Evolutionary conservation across 2,888 invertebrate species (phyloP).

Genomic region (Argynnis bischoffii): DNA sequence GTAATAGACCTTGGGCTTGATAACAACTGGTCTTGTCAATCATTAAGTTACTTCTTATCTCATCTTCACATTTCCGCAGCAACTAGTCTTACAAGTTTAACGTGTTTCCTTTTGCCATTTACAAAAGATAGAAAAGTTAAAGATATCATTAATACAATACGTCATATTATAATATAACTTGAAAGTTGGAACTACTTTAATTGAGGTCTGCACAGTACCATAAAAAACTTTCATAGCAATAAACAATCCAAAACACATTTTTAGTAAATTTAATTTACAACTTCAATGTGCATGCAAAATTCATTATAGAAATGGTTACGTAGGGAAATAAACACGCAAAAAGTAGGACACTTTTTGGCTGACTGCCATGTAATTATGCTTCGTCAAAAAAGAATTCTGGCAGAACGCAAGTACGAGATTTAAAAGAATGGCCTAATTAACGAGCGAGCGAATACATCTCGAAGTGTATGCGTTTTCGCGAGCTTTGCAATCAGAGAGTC

Average conservation of each 20-base stretch:
- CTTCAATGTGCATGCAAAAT: slow-evolving; percentile 1
- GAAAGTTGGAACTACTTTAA: slow-evolving; percentile 1
- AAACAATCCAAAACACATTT: background rate
- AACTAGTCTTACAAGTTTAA: slow-evolving; percentile 29
- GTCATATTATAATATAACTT: background rate
- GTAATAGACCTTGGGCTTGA: slow-evolving; percentile 27
- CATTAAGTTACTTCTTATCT: slow-evolving; percentile 27
- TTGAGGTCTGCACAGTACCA: background rate
- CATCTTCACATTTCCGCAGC: slow-evolving; percentile 30
- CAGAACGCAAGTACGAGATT: slow-evolving; percentile 21
- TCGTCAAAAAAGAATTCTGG: slow-evolving; percentile 28
- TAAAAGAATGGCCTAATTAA: slow-evolving; percentile 37
- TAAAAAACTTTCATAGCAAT: background rate
- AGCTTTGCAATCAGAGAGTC: slow-evolving; percentile 25
- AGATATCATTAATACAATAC: slow-evolving; percentile 1
- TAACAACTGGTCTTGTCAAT: slow-evolving; percentile 26
- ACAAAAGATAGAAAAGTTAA: slow-evolving; percentile 12
- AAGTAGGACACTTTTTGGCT: slow-evolving; percentile 34
- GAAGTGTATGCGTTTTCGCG: slow-evolving; percentile 23
- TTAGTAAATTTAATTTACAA: background rate
- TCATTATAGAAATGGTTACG: slow-evolving; percentile 12
- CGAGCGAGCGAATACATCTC: slow-evolving; percentile 26
- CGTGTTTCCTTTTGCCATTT: slow-evolving; percentile 12
- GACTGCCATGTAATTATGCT: slow-evolving; percentile 35
- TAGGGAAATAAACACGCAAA: slow-evolving; percentile 12